phyloP scores from a whole-genome alignment of 2,797 vertebrate genomes.

The Dendrocincla fuliginosa region DNA sequence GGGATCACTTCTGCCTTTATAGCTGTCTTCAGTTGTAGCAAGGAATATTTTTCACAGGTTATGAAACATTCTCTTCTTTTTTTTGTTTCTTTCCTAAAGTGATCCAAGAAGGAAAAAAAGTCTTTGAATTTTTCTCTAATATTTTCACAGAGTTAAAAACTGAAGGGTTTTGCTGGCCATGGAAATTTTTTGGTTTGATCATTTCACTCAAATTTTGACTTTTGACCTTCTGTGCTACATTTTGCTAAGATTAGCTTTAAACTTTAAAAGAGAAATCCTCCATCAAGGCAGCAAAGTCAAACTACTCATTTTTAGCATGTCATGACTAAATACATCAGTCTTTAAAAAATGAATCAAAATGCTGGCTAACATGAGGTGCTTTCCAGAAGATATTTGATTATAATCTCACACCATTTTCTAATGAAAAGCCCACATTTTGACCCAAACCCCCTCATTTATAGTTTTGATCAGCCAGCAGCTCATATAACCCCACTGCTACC shows the following conservation, averaged over 20 bases:
- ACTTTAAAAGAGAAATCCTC: neutral
- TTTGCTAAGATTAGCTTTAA: neutral
- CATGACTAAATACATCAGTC: neutral
- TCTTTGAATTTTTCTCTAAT: neutral
- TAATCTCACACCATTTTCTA: neutral
- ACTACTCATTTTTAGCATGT: neutral
- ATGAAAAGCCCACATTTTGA: neutral
- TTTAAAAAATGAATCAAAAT: neutral
- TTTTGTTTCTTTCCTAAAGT: neutral
- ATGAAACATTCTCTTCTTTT: neutral
- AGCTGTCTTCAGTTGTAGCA: neutral
- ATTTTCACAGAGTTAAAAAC: neutral
- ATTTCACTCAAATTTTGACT: neutral
- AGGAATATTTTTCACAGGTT: neutral
- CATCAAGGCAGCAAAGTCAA: neutral
- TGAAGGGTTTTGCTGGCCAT: neutral
- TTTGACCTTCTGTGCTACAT: neutral
- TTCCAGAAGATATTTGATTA: slow-evolving; percentile 17
- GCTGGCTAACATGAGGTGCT: neutral
- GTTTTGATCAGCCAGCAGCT: neutral
- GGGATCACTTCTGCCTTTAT: neutral
- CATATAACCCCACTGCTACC: neutral
- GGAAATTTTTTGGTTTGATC: neutral
- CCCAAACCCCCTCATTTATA: neutral
- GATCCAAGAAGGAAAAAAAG: neutral